A percentile compares a stretch with the other conserved stretches of the same genome.
These are phyloP conservation scores for Patagioenas fasciata DNA, from an alignment of 2,113 vertebrate genomes.

Conservation along the genomic window DNA sequence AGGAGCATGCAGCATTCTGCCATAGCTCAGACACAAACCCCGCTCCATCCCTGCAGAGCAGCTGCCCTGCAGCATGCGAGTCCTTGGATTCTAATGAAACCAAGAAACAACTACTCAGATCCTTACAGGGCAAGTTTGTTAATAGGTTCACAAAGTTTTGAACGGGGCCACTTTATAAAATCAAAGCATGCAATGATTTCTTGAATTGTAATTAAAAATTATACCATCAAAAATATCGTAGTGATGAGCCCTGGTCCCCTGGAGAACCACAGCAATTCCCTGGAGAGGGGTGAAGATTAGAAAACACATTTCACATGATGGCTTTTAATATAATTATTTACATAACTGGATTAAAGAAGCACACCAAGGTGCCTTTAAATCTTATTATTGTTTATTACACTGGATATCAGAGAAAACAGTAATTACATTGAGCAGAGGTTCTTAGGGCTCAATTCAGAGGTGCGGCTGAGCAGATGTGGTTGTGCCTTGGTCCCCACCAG, in stretches of 20 bases:
- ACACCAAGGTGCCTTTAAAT: not conserved
- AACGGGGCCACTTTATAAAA: not conserved
- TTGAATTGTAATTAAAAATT: not conserved
- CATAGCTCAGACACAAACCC: not conserved
- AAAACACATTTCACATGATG: not conserved
- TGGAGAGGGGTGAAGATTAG: not conserved
- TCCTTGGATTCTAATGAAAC: not conserved
- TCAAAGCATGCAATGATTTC: not conserved
- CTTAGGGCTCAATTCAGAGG: not conserved
- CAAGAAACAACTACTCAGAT: not conserved
- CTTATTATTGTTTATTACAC: slow-evolving; percentile 35
- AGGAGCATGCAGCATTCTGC: not conserved
- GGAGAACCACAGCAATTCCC: not conserved
- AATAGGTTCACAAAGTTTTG: not conserved
- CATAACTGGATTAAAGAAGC: slow-evolving; percentile 33
- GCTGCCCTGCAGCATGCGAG: not conserved
- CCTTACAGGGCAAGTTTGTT: not conserved
- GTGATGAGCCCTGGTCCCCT: not conserved
- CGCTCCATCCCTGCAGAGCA: not conserved
- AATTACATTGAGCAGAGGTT: not conserved
- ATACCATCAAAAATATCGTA: not conserved
- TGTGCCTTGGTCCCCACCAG: fast-evolving
- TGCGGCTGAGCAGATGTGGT: not conserved
- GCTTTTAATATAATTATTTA: slow-evolving; percentile 23
- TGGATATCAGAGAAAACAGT: not conserved